A percentile compares a stretch with the other conserved stretches of the same genome.
Evolutionary conservation across 2,113 vertebrate species (phyloP).

Genomic region (Hippoglossus stenolepis): DNA sequence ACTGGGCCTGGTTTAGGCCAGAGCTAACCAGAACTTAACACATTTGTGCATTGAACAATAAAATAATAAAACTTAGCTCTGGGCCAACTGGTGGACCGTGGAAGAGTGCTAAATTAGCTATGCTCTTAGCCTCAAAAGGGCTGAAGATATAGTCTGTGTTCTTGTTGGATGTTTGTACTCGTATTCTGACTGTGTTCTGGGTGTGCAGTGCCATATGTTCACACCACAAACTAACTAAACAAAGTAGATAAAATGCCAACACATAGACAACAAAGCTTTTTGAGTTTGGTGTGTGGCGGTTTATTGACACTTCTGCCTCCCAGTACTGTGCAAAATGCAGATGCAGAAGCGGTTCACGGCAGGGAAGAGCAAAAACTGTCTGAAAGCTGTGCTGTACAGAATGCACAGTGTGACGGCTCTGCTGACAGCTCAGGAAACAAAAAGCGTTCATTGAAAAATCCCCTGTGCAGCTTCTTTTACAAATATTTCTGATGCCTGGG

Average conservation of each 20-base stretch:
- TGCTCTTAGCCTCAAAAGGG: conserved; percentile 8
- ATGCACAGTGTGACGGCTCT: conserved; percentile 1
- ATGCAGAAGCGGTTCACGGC: background rate
- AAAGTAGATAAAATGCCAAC: background rate
- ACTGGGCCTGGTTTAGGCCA: background rate
- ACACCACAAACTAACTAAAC: background rate
- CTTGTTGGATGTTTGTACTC: background rate
- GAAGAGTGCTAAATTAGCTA: conserved; percentile 11
- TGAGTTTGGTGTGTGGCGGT: background rate
- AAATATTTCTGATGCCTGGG: background rate
- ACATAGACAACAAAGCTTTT: background rate
- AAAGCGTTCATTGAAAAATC: background rate
- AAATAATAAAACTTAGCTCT: background rate
- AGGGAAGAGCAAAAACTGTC: background rate
- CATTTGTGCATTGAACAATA: conserved; percentile 15
- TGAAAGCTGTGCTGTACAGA: background rate
- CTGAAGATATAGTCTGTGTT: conserved; percentile 4
- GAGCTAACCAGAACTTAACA: background rate
- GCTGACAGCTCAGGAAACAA: conserved; percentile 25
- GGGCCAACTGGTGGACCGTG: conserved; percentile 14
- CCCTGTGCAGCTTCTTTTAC: background rate
- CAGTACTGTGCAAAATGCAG: background rate
- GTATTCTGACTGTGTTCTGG: background rate
- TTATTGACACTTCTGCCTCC: background rate
- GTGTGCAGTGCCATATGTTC: background rate